Evolutionary conservation across 92 coral and sea anemone species (phyloP), one percentile per base, ranked within the genome.

Genomic region (Umimayanthus chanpuru): DNA sequence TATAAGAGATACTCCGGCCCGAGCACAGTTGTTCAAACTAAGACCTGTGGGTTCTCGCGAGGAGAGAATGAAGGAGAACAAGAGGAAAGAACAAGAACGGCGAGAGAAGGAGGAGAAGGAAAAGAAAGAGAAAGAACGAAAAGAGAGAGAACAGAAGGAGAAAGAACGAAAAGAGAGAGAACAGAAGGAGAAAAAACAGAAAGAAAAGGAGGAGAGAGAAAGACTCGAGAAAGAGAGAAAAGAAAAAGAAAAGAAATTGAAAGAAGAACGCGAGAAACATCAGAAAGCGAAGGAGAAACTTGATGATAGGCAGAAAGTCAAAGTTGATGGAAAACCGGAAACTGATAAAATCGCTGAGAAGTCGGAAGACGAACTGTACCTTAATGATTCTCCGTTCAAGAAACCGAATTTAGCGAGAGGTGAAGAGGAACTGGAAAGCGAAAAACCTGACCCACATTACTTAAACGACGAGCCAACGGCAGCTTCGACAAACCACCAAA

Each of bases 391-490:
- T 18, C 87, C 87, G 43, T 7, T 83, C 4, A 83, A 70, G 40
- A 83, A 83, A 44, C 87, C 87, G 15, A 70, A 44, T 55, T 30
- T 83, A 73, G 87, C 87, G 16, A 44, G 30, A 26, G 44, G 47
- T 21, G 87, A 83, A 50, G 87, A 83, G 68, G 88, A 73, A 44
- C 91, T 89, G 39, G 92, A 88, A 88, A 94, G 73, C 84, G 89
- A 91, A 88, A 93, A 89, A 75, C 73, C 92, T 39, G 92, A 92
- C 56, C 85, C 89, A 30, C 86, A 89, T 79, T 85, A 83, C 74
- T 88, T 90, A 85, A 89, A 50, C 36, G 92, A 80, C 15, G 85
- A 91, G 68, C 80, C 94, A 40, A 92, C 93, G 43, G 58, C 66
- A 77, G 65, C 50, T 15, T 41, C 26, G 55, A 8, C 20, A 44